Conservation (phyloP, 2,113 vertebrate species). For the Myotis brandtii region DNA sequence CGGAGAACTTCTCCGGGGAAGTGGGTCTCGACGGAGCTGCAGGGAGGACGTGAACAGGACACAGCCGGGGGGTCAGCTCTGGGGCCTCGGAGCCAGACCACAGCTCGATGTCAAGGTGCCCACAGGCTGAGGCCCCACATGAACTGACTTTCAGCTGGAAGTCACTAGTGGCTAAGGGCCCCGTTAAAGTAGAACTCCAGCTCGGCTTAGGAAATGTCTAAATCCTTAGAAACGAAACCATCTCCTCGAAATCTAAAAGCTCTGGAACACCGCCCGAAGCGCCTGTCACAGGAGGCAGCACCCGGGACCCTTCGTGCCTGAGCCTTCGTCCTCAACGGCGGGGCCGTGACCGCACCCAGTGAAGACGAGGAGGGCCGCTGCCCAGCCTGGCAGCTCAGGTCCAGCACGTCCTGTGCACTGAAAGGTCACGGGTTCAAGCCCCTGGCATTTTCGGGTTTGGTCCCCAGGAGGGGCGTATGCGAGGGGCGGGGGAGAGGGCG, state of each 20-base stretch:
- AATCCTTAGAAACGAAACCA: rapidly evolving
- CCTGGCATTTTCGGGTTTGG: too few relatives aligned
- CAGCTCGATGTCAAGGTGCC: rapidly evolving
- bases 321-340: too few relatives aligned
- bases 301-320: not conserved
- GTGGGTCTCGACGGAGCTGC: conserved; percentile 93
- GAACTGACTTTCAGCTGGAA: rapidly evolving
- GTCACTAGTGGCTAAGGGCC: rapidly evolving
- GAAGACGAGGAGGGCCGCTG: too few relatives aligned
- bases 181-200: rapidly evolving
- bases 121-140: rapidly evolving
- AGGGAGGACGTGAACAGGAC: not conserved
- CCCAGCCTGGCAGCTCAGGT: too few relatives aligned
- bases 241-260: rapidly evolving
- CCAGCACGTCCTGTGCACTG: too few relatives aligned
- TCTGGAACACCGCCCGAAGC: rapidly evolving
- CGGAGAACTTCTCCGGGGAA: conserved; percentile 95
- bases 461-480: too few relatives aligned
- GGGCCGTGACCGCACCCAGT: not conserved
- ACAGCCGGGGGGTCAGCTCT: rapidly evolving
- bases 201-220: rapidly evolving
- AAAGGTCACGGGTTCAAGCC: too few relatives aligned
- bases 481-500: too few relatives aligned
- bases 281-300: rapidly evolving
- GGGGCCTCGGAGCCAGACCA: not conserved